Evolutionary conservation across 2,113 vertebrate species (phyloP), one percentile per base, ranked within the genome.

Genomic region (Morphnarchus princeps): DNA sequence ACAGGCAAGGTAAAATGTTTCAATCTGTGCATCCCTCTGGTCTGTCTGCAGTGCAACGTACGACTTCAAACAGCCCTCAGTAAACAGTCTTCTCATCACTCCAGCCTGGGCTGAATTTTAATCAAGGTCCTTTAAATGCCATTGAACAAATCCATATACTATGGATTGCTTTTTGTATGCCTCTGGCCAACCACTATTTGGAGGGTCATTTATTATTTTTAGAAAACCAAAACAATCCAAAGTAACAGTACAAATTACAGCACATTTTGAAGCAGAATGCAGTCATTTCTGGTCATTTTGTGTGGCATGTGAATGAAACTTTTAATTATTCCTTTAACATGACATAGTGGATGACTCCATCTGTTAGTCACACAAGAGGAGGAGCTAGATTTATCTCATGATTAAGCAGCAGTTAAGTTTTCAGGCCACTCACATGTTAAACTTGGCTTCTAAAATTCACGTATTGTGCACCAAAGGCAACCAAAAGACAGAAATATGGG

Each of bases 71-170:
- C 62, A 96, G 94, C 72, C 82, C 90, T 96, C 91, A 87, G 96
- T 97, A 97, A 98, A 97, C 96, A 97, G 95, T 73, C 93, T 97
- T 97, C 96, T 97, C 97, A 90, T 97, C 95, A 90, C 91, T 97
- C 93, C 76, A 92, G 92, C 82, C 93, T 82, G 91, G 96, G 87
- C 94, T 97, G 98, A 98, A 98, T 98, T 98, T 98, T 98, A 98
- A 98, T 98, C 98, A 98, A 97, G 98, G 98, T 98, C 98, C 98
- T 98, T 97, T 98, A 98, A 98, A 98, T 98, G 97, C 97, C 98
- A 98, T 96, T 98, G 98, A 98, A 97, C 97, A 98, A 98, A 98
- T 98, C 98, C 93, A 98, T 98, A 98, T 32, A 90, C 92, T 98
- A 98, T 98, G 89, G 98, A 98, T 98, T 97, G 94, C 85, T 97